phyloP scores from a whole-genome alignment of 2,888 invertebrate species.

The Ophion obscuratus region DNA sequence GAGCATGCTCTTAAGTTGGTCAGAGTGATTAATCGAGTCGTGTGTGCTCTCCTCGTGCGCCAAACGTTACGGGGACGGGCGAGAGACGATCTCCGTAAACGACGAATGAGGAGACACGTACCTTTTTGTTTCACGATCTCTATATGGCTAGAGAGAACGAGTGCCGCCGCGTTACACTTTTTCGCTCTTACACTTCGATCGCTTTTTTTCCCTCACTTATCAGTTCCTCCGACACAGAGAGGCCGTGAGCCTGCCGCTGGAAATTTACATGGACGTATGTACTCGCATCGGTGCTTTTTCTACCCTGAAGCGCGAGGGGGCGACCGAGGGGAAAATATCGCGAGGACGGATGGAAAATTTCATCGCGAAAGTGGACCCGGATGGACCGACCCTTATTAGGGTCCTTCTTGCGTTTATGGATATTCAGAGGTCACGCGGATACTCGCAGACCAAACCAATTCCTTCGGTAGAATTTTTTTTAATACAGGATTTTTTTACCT shows the following conservation, averaged over 20 bases:
- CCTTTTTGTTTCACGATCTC: slow-evolving; percentile 50
- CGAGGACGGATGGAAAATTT: no score
- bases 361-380: no score
- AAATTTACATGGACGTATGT: slow-evolving; percentile 32
- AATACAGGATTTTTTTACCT: no score
- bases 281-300: no score
- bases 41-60: slow-evolving; percentile 30
- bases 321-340: no score
- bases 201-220: slow-evolving; percentile 29
- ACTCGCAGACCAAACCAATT: no score
- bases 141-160: slow-evolving; percentile 51
- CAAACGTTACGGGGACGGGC: slow-evolving; percentile 26
- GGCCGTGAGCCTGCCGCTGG: background rate
- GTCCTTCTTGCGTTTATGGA: no score
- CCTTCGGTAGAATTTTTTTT: no score
- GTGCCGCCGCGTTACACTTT: slow-evolving; percentile 46
- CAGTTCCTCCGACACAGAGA: slow-evolving; percentile 35
- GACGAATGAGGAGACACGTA: slow-evolving; percentile 59
- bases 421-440: no score
- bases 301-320: no score
- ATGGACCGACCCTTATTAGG: no score
- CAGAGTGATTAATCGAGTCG: slow-evolving; percentile 53
- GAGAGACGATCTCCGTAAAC: slow-evolving; percentile 57
- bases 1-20: slow-evolving; percentile 37
- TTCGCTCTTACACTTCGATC: slow-evolving; percentile 1